Evolutionary conservation across 2,888 invertebrate species (phyloP).

Genomic region (Pinctada fucata): DNA sequence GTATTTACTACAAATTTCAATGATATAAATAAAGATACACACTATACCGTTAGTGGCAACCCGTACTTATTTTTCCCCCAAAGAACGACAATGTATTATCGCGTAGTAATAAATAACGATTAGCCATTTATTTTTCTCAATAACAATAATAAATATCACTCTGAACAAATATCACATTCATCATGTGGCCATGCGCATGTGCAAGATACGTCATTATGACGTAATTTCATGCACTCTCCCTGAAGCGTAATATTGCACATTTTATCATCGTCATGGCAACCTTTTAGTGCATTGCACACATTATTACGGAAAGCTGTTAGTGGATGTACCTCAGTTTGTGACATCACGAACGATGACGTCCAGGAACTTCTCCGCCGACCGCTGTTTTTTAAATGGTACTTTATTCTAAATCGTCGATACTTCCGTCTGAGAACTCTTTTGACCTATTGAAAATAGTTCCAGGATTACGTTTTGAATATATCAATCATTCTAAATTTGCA

Average conservation of each 20-base stretch:
- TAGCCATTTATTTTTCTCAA: no score
- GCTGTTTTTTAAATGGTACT: slow-evolving; percentile 56
- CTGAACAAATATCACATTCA: slow-evolving; percentile 4
- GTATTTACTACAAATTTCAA: no score
- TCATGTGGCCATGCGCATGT: slow-evolving; percentile 8
- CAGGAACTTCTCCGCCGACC: slow-evolving; percentile 66
- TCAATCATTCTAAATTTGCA: no score
- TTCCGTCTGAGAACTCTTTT: slow-evolving; percentile 68
- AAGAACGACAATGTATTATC: no score
- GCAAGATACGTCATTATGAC: not conserved
- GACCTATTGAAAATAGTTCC: slow-evolving; percentile 54
- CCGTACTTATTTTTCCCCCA: no score
- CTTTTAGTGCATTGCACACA: slow-evolving; percentile 41
- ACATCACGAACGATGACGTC: slow-evolving; percentile 68
- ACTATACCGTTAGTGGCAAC: no score
- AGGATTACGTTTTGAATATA: not conserved
- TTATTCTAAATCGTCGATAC: slow-evolving; percentile 68
- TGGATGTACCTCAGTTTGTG: slow-evolving; percentile 68
- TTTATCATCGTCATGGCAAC: slow-evolving; percentile 6
- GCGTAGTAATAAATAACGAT: no score
- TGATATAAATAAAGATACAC: no score
- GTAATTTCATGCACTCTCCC: not conserved
- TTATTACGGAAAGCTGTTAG: slow-evolving; percentile 53
- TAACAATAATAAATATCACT: not conserved
- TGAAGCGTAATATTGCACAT: not conserved